Percentiles rank a stretch among this genome's conserved stretches.
These are phyloP conservation scores for Menura novaehollandiae DNA, from an alignment of 2,113 vertebrate species.

Conservation along the genomic window DNA sequence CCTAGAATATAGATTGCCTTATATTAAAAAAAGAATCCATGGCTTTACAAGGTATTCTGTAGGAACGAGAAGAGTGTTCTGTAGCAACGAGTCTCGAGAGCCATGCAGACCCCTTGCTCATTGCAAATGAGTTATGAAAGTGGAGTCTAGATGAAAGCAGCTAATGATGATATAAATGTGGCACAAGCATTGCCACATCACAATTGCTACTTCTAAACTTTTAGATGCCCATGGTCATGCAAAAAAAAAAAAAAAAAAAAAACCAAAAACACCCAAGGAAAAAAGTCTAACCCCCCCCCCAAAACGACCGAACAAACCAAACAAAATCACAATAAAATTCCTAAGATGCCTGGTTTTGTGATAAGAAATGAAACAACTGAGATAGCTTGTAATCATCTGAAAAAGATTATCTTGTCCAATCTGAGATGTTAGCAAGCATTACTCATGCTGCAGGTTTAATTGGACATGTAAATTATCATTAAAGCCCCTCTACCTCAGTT, in stretches of 20 bases:
- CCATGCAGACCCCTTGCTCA: neutral
- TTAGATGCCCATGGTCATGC: neutral
- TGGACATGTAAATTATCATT: neutral
- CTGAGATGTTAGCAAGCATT: neutral
- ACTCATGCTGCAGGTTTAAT: neutral
- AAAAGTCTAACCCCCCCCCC: too few species aligned
- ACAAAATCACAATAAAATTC: neutral
- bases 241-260: too few species aligned
- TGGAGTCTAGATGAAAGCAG: neutral
- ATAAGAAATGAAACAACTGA: neutral
- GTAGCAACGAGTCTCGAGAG: neutral
- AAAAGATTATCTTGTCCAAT: neutral
- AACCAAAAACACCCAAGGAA: too few species aligned
- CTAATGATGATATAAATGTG: neutral
- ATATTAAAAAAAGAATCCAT: neutral
- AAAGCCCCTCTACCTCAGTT: neutral
- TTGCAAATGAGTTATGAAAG: neutral
- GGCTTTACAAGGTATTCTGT: neutral
- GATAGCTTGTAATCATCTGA: neutral
- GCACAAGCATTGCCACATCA: neutral
- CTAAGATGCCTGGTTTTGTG: neutral
- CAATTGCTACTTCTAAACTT: neutral
- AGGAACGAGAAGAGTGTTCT: neutral
- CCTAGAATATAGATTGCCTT: neutral
- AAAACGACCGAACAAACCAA: neutral